These are phyloP conservation scores for Actinernus sp. DNA, from an alignment of 92 coral and sea anemone species.

Conservation along the genomic window DNA sequence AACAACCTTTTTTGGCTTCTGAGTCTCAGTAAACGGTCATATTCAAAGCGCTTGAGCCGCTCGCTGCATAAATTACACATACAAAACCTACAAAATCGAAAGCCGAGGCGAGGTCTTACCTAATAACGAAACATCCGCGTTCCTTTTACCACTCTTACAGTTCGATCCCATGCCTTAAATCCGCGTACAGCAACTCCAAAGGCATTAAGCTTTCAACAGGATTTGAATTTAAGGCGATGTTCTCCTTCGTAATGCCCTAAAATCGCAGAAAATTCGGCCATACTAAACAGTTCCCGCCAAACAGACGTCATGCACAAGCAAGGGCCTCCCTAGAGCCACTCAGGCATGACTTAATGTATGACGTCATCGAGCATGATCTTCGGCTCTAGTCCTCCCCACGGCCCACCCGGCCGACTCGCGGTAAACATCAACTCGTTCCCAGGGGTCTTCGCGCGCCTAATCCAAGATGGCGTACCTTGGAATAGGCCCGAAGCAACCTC, in stretches of 20 bases:
- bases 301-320: constrained; percentile 50
- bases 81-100: constrained; percentile 59
- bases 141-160: constrained; percentile 77
- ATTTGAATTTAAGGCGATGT: constrained; percentile 22
- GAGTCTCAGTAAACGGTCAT: neutral
- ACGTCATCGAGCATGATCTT: constrained; percentile 46
- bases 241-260: constrained; percentile 27
- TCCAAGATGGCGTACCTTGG: too few species aligned
- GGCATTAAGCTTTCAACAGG: constrained; percentile 38
- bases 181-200: constrained; percentile 37
- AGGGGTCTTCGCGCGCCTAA: too few species aligned
- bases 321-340: constrained; percentile 37
- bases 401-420: too few species aligned
- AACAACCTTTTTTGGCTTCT: neutral
- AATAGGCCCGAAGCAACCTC: too few species aligned
- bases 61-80: constrained; percentile 87
- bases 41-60: neutral
- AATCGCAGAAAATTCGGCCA: constrained; percentile 58
- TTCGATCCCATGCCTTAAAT: constrained; percentile 83
- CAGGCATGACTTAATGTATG: too few species aligned
- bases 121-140: constrained; percentile 67
- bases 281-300: constrained; percentile 90
- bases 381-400: too few species aligned
- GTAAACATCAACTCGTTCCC: too few species aligned
- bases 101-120: constrained; percentile 91